Percentiles rank a stretch among this genome's conserved stretches.
Evolutionary conservation across 2,888 invertebrate genomes (phyloP).

Genomic region (Drosophila neoperkinsi): DNA sequence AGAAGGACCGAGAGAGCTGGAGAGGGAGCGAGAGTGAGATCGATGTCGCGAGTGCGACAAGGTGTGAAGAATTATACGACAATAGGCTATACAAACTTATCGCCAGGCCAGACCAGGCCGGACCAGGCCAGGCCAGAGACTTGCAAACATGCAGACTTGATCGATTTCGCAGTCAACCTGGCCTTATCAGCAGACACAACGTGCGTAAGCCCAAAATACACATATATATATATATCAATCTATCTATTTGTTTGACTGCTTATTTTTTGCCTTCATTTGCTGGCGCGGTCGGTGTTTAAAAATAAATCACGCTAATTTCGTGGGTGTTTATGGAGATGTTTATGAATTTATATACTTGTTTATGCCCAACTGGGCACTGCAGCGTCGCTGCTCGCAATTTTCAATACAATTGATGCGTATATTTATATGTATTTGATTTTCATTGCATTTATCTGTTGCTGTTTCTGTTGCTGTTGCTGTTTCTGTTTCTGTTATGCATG

Average conservation of each 20-base stretch:
- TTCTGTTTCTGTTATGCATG: constrained; percentile 39
- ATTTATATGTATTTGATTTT: neutral
- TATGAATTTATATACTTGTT: constrained; percentile 72
- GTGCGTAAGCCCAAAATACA: constrained; percentile 51
- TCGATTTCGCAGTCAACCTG: constrained; percentile 21
- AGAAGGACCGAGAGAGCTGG: neutral
- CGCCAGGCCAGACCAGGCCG: neutral
- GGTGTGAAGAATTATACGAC: constrained; percentile 48
- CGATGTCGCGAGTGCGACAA: constrained; percentile 14
- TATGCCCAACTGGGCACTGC: constrained; percentile 20
- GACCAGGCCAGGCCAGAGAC: neutral
- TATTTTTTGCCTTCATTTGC: neutral
- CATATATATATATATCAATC: neutral
- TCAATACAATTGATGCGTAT: constrained; percentile 2
- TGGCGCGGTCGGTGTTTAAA: constrained; percentile 25
- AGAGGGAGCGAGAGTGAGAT: neutral
- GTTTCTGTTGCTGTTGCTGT: neutral
- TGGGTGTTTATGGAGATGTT: constrained; percentile 53
- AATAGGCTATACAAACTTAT: constrained; percentile 27
- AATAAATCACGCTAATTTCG: constrained; percentile 67
- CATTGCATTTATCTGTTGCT: neutral
- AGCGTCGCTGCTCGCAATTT: constrained; percentile 21
- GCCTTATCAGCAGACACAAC: constrained; percentile 39
- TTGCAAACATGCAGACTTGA: constrained; percentile 1
- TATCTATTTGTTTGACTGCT: constrained; percentile 8